Evolutionary conservation across 2,888 invertebrate species (phyloP).

Genomic region (Muschampia plurimacula): DNA sequence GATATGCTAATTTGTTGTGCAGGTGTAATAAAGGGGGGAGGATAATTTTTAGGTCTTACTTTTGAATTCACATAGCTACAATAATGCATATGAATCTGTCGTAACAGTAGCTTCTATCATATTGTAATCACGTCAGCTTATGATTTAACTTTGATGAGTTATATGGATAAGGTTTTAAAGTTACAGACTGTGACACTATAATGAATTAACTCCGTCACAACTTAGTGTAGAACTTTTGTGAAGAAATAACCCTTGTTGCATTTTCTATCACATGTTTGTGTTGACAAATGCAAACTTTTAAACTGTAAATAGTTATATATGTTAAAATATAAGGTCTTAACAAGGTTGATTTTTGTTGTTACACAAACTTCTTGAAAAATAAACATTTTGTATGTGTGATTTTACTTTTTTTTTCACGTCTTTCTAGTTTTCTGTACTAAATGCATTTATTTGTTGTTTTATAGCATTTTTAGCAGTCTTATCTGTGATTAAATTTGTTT

Average conservation of each 20-base stretch:
- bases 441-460: background rate
- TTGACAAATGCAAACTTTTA: slow-evolving; percentile 81
- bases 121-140: slow-evolving; percentile 80
- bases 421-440: slow-evolving; percentile 27
- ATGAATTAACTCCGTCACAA: slow-evolving; percentile 83
- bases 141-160: slow-evolving; percentile 72
- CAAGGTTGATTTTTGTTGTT: slow-evolving; percentile 86
- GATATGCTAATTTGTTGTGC: slow-evolving; percentile 56
- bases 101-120: slow-evolving; percentile 79
- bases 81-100: slow-evolving; percentile 71
- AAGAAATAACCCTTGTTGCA: slow-evolving; percentile 82
- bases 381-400: slow-evolving; percentile 86
- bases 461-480: background rate
- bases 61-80: slow-evolving; percentile 75
- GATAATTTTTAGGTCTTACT: slow-evolving; percentile 70
- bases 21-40: slow-evolving; percentile 70
- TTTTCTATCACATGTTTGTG: slow-evolving; percentile 83
- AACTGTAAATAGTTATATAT: slow-evolving; percentile 85
- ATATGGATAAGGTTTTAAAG: slow-evolving; percentile 66
- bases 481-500: slow-evolving; percentile 17
- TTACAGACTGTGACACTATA: slow-evolving; percentile 69
- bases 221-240: slow-evolving; percentile 78
- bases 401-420: slow-evolving; percentile 46
- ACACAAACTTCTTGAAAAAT: slow-evolving; percentile 85
- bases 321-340: slow-evolving; percentile 83